Conservation (phyloP, 2,888 invertebrate species). For the Aplocera efformata region DNA sequence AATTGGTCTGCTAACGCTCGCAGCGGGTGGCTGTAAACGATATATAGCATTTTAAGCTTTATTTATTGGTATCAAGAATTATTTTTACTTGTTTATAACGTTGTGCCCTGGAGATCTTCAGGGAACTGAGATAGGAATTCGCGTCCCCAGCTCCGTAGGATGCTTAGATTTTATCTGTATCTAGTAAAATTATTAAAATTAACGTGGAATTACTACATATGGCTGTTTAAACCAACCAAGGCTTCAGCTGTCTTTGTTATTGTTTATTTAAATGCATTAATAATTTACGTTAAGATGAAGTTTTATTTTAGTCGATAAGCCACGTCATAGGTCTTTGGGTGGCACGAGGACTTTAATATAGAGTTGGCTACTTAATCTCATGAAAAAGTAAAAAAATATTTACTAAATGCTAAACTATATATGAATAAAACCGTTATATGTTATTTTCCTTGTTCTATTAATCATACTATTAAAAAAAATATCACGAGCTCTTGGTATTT, state of each 20-base stretch:
- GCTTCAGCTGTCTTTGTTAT: background rate
- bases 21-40: slow-evolving; percentile 59
- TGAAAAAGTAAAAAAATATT: too few species aligned
- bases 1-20: slow-evolving; percentile 71
- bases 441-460: too few species aligned
- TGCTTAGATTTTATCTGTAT: slow-evolving; percentile 57
- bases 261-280: too few species aligned
- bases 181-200: slow-evolving; percentile 32
- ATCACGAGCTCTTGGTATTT: too few species aligned
- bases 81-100: slow-evolving; percentile 31
- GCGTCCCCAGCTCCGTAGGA: slow-evolving; percentile 58
- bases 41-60: slow-evolving; percentile 39
- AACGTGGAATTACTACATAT: slow-evolving; percentile 15
- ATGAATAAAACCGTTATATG: too few species aligned
- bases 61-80: slow-evolving; percentile 35
- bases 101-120: slow-evolving; percentile 55
- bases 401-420: too few species aligned
- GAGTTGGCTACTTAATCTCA: too few species aligned
- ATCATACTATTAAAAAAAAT: too few species aligned
- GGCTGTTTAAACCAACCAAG: background rate
- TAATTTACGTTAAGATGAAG: too few species aligned
- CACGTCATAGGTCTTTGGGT: too few species aligned
- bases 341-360: too few species aligned
- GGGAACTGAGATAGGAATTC: slow-evolving; percentile 62
- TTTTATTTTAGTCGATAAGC: too few species aligned